Conservation (phyloP, 2,797 vertebrate species). For the Eulemur albifrons region DNA sequence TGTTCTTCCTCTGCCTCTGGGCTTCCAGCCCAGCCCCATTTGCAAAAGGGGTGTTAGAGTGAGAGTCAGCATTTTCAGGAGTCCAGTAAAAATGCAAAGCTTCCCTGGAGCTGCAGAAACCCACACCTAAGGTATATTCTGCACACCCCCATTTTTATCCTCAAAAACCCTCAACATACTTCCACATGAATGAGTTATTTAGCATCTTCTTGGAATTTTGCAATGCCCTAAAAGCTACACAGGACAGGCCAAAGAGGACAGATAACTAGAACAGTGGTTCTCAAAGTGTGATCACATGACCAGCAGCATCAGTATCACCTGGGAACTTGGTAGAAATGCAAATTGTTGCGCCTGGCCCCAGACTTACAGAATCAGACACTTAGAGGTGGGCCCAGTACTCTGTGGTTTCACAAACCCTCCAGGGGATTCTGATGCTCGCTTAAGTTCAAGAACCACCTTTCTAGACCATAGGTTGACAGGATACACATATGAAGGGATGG, state of each 20-base stretch:
- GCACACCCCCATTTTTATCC: background rate
- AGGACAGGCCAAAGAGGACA: background rate
- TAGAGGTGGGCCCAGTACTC: background rate
- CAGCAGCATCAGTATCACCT: background rate
- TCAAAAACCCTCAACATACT: background rate
- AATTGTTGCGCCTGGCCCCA: background rate
- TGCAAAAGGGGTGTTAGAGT: background rate
- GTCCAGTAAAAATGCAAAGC: background rate
- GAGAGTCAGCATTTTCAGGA: background rate
- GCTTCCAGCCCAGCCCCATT: background rate
- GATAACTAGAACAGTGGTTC: background rate
- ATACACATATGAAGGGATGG: background rate
- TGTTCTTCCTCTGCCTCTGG: background rate
- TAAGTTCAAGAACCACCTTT: background rate
- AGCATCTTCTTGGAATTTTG: background rate
- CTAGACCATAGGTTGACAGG: background rate
- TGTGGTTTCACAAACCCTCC: background rate
- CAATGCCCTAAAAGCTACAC: background rate
- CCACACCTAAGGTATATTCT: background rate
- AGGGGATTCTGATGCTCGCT: background rate
- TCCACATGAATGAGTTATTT: background rate
- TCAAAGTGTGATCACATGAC: background rate
- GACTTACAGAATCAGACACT: background rate
- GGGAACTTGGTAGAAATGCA: background rate
- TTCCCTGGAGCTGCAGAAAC: background rate